These are phyloP conservation scores for Cactoblastis cactorum DNA, from an alignment of 2,888 invertebrate species.

Conservation along the genomic window DNA sequence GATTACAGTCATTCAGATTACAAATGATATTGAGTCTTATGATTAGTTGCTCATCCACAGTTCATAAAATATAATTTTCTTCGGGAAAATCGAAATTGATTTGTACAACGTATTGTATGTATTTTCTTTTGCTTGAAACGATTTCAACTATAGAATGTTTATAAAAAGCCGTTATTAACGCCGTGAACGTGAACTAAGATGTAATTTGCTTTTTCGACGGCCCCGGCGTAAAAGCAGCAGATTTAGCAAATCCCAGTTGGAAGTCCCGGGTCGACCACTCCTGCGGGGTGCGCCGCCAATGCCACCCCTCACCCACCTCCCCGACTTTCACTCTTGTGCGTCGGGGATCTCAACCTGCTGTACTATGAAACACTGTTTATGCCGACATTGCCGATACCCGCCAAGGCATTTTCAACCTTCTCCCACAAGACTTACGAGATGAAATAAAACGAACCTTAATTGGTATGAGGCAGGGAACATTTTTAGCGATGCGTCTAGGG, in stretches of 20 bases:
- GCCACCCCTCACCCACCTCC: constrained; percentile 63
- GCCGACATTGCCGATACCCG: constrained; percentile 33
- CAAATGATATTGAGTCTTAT: neutral
- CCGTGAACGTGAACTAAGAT: constrained; percentile 16
- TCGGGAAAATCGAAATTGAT: neutral
- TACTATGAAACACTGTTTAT: constrained; percentile 50
- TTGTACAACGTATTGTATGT: neutral
- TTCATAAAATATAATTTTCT: neutral
- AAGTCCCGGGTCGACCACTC: constrained; percentile 73
- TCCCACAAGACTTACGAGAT: constrained; percentile 35
- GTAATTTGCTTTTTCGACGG: constrained; percentile 43
- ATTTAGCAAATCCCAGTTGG: constrained; percentile 74
- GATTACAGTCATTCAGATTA: neutral
- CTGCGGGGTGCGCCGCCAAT: constrained; percentile 57
- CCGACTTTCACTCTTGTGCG: constrained; percentile 73
- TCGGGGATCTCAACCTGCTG: constrained; percentile 63
- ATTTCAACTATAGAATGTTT: neutral
- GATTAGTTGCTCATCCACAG: neutral
- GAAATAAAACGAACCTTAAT: constrained; percentile 42
- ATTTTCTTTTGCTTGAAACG: neutral
- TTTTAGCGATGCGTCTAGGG: constrained; percentile 67
- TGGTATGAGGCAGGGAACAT: constrained; percentile 67
- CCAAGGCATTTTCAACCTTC: constrained; percentile 40
- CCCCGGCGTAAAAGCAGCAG: constrained; percentile 61
- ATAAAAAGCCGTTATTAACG: constrained; percentile 13